Percentiles rank a stretch among this genome's conserved stretches.
phyloP scores from a whole-genome alignment of 2,888 invertebrate genomes.

The Seira ritae region DNA sequence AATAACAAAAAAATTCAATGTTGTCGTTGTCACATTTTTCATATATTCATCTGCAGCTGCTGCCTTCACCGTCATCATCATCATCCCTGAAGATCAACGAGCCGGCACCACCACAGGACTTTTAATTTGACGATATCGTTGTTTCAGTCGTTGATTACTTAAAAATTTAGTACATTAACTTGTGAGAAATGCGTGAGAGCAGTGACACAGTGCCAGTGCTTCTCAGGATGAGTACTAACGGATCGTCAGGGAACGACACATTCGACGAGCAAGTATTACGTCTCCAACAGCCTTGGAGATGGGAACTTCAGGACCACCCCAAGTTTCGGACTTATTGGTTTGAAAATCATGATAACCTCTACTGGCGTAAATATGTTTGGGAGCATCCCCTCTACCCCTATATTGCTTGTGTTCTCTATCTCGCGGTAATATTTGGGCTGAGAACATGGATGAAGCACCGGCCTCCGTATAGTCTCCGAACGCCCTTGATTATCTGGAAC shows the following conservation, averaged over 20 bases:
- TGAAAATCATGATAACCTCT: conserved; percentile 48
- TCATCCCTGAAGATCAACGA: no score
- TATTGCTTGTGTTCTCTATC: conserved; percentile 42
- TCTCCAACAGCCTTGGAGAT: conserved; percentile 49
- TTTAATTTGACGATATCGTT: no score
- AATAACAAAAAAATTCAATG: no score
- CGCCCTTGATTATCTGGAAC: conserved; percentile 94
- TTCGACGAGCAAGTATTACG: conserved; percentile 37
- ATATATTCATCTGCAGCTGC: no score
- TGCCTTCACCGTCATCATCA: no score
- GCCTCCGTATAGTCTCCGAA: conserved; percentile 91
- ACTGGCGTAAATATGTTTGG: conserved; percentile 50
- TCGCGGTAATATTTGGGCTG: conserved; percentile 45
- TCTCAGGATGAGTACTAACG: no score
- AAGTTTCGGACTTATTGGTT: conserved; percentile 46
- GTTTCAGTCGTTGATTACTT: no score
- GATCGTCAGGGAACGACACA: conserved; percentile 20
- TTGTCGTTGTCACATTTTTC: no score
- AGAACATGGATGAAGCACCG: conserved; percentile 95
- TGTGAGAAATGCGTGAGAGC: no score
- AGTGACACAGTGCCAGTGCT: no score
- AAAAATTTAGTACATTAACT: no score
- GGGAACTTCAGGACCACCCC: conserved; percentile 37
- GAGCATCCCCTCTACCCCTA: conserved; percentile 41
- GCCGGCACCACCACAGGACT: no score